These are phyloP conservation scores for Ianthella basta DNA, from an alignment of 37 sponge, comb jelly and placozoan genomes.

Conservation along the genomic window DNA sequence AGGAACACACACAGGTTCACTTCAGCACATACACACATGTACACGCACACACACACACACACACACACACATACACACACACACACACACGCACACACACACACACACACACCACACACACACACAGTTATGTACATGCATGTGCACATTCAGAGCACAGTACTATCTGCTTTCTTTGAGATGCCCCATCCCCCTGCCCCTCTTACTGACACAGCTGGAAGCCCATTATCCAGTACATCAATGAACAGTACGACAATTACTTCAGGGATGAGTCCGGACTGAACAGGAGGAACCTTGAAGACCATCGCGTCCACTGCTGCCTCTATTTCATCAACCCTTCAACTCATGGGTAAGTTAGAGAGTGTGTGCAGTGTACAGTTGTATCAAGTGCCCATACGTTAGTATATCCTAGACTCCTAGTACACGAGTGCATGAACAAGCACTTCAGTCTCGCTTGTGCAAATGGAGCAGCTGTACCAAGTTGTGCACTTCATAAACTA, in stretches of 20 bases:
- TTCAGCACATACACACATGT: conserved; percentile 44
- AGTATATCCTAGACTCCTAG: no score
- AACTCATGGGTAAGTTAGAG: conserved; percentile 86
- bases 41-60: conserved; percentile 56
- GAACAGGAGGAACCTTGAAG: conserved; percentile 94
- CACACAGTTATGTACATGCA: conserved; percentile 33
- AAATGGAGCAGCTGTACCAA: no score
- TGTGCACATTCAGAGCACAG: not conserved
- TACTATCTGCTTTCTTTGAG: not conserved
- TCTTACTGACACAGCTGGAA: conserved; percentile 73
- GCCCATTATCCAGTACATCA: conserved; percentile 90
- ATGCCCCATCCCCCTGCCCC: not conserved
- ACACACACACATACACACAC: conserved; percentile 43
- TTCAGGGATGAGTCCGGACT: conserved; percentile 94
- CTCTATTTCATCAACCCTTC: conserved; percentile 94
- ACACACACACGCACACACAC: conserved; percentile 57
- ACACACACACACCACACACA: conserved; percentile 58
- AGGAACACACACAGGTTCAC: conserved; percentile 38
- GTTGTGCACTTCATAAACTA: no score
- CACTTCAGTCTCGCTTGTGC: no score
- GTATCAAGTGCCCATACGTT: no score
- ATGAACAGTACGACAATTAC: conserved; percentile 94
- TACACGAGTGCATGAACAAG: no score
- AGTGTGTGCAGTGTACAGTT: not conserved
- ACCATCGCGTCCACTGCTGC: conserved; percentile 98